Evolutionary conservation across 1,140 invertebrate species (phyloP).

Genomic region (Lordiphosa clarofinis): DNA sequence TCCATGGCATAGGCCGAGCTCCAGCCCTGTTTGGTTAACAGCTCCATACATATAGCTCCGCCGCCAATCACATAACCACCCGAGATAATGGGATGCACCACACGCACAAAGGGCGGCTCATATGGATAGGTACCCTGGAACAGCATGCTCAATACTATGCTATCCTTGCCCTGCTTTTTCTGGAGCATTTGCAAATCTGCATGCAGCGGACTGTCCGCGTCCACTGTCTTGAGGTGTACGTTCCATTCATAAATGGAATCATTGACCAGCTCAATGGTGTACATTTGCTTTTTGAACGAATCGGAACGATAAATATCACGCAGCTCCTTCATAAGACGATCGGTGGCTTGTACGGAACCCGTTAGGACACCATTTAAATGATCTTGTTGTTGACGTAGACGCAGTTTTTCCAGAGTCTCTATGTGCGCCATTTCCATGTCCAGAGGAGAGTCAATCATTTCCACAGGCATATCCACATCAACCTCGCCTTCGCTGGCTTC

Average conservation of each 20-base stretch:
- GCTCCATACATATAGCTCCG: constrained; percentile 99
- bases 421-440: constrained; percentile 96
- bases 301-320: constrained; percentile 98
- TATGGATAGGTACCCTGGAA: constrained; percentile 99
- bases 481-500: constrained; percentile 85
- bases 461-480: constrained; percentile 95
- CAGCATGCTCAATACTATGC: constrained; percentile 96
- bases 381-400: constrained; percentile 96
- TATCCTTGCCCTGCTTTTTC: constrained; percentile 98
- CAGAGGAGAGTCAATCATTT: constrained; percentile 90
- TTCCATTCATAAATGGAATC: constrained; percentile 99
- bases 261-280: constrained; percentile 95
- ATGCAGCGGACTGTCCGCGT: constrained; percentile 97
- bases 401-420: constrained; percentile 94
- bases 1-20: constrained; percentile 99
- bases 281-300: constrained; percentile 95
- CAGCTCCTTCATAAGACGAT: constrained; percentile 98
- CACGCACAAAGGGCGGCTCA: constrained; percentile 98
- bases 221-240: constrained; percentile 96
- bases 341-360: constrained; percentile 98
- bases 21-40: constrained; percentile 99
- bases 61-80: constrained; percentile 91
- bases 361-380: constrained; percentile 93
- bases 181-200: constrained; percentile 95
- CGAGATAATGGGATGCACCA: constrained; percentile 97